Conservation (phyloP, 2,113 vertebrate species). For the Misgurnus anguillicaudatus region DNA sequence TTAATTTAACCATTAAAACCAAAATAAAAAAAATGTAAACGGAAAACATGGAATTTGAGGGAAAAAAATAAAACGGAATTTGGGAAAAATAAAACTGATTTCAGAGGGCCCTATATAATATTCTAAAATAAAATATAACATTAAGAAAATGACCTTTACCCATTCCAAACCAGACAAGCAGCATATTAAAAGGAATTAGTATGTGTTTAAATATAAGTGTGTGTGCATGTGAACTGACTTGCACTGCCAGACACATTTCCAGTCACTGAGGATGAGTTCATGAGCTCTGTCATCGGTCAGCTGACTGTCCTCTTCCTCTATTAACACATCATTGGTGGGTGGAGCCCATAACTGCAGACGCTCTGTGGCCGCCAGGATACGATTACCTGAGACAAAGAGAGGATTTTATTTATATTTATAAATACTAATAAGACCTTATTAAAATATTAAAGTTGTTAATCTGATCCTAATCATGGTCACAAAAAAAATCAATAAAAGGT, state of each 20-base stretch:
- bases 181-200: not conserved
- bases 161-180: slow-evolving; percentile 6
- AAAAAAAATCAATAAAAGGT: no score
- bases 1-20: no score
- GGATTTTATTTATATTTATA: no score
- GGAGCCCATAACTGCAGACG: slow-evolving; percentile 93
- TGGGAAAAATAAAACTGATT: no score
- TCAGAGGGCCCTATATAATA: no score
- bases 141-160: not conserved
- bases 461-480: no score
- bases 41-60: no score
- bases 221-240: slow-evolving; percentile 77
- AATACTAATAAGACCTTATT: not conserved
- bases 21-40: no score
- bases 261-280: slow-evolving; percentile 86
- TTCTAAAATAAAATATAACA: no score
- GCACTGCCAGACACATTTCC: slow-evolving; percentile 98
- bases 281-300: slow-evolving; percentile 80
- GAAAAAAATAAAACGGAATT: no score
- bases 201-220: not conserved
- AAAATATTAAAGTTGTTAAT: not conserved
- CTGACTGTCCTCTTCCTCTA: slow-evolving; percentile 85
- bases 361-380: slow-evolving; percentile 93
- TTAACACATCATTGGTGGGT: slow-evolving; percentile 81
- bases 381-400: slow-evolving; percentile 79